Evolutionary conservation across 1,140 invertebrate species (phyloP).

Genomic region (Euwallacea similis): DNA sequence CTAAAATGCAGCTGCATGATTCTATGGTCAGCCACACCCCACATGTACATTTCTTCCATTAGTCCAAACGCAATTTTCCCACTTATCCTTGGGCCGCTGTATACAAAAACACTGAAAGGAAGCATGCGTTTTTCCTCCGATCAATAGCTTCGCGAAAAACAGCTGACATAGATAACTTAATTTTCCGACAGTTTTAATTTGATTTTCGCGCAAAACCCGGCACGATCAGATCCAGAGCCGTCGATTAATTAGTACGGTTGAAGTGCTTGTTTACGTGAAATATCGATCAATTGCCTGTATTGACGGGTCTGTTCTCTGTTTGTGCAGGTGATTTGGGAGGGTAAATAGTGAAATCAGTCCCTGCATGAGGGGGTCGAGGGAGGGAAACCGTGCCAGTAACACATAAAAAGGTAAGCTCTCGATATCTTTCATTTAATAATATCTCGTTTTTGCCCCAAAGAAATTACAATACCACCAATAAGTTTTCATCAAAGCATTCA

Average conservation of each 20-base stretch:
- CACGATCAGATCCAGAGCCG: background rate
- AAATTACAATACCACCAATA: too few species aligned
- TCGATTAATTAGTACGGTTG: background rate
- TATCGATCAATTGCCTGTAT: too few species aligned
- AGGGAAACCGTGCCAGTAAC: background rate
- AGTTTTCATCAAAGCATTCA: too few species aligned
- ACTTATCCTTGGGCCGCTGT: background rate
- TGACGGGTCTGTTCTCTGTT: background rate
- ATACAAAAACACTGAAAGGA: background rate
- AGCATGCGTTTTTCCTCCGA: conserved; percentile 27
- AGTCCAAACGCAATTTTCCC: too few species aligned
- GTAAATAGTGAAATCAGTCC: background rate
- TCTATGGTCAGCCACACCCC: too few species aligned
- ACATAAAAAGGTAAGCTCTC: background rate
- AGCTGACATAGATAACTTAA: conserved; percentile 36
- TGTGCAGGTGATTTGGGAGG: background rate
- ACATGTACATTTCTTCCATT: too few species aligned
- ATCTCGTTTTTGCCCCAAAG: background rate
- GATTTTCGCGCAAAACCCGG: conserved; percentile 15
- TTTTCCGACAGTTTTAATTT: conserved; percentile 8
- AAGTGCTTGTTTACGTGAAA: too few species aligned
- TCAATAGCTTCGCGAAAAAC: conserved; percentile 34
- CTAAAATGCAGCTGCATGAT: too few species aligned
- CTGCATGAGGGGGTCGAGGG: background rate
- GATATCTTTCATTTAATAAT: background rate